Evolutionary conservation across 2,113 vertebrate species (phyloP), one percentile per base, ranked within the genome.

Genomic region (Thamnophis sirtalis): DNA sequence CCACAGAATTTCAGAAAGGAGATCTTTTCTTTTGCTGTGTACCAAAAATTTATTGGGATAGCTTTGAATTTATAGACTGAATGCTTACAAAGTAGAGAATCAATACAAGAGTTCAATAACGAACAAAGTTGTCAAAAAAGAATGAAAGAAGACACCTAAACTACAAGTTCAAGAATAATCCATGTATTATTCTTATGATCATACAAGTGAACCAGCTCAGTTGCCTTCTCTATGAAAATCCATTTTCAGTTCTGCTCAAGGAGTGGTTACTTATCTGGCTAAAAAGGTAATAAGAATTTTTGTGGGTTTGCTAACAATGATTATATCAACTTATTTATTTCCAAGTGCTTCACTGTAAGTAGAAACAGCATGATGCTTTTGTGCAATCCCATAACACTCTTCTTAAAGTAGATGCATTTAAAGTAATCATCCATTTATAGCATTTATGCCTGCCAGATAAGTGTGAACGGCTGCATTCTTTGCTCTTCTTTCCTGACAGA

Each of bases 341-440:
- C 96, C 94, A 95, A 95, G 96, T 96, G 94, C 95, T 97, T 96
- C 97, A 96, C 96, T 94, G 94, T 95, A 94, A 94, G 96, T 95
- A 97, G 96, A 95, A 97, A 96, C 97, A 98, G 97, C 95, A 94
- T 96, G 96, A 96, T 92, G 95, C 96, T 97, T 97, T 97, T 97
- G 97, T 96, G 93, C 96, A 95, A 94, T 96, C 96, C 96, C 96
- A 92, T 96, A 97, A 96, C 95, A 96, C 95, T 92, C 91, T 95
- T 96, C 96, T 97, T 95, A 96, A 96, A 95, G 96, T 97, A 97
- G 95, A 94, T 33, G 54, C 96, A 97, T 98, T 97, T 98, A 97
- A 96, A 96, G 97, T 94, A 97, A 98, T 97, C 96, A 97, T 97
- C 97, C 96, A 96, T 97, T 98, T 97, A 97, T 97, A 94, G 94